Percentiles rank a stretch among this genome's conserved stretches.
Evolutionary conservation across 2,888 invertebrate genomes (phyloP).

Genomic region (Lithosia quadra): DNA sequence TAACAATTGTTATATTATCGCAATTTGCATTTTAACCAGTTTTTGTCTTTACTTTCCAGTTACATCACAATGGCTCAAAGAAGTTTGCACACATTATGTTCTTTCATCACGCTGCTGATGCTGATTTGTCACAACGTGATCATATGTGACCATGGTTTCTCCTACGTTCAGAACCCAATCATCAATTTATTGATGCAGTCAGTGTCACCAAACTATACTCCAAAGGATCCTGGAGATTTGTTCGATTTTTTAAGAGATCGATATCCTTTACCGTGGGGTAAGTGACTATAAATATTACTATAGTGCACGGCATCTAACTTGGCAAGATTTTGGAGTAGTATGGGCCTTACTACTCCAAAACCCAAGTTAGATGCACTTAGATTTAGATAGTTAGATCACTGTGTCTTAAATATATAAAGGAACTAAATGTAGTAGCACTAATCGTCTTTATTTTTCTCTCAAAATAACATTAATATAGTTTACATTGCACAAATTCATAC

Average conservation of each 20-base stretch:
- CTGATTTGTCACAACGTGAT: slow-evolving; percentile 30
- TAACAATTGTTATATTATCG: background rate
- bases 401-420: too few relatives aligned
- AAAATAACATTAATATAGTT: too few relatives aligned
- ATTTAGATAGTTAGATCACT: too few relatives aligned
- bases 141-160: slow-evolving; percentile 35
- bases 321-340: too few relatives aligned
- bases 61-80: background rate
- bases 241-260: slow-evolving; percentile 61
- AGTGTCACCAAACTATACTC: slow-evolving; percentile 50
- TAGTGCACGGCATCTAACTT: too few relatives aligned
- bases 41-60: slow-evolving; percentile 8
- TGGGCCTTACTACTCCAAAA: too few relatives aligned
- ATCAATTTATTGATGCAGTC: slow-evolving; percentile 52
- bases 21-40: background rate
- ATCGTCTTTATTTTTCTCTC: too few relatives aligned
- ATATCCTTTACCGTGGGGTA: slow-evolving; percentile 61
- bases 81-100: background rate
- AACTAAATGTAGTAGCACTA: too few relatives aligned
- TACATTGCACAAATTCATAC: too few relatives aligned
- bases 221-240: slow-evolving; percentile 47
- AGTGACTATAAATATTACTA: slow-evolving; percentile 29
- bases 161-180: slow-evolving; percentile 50
- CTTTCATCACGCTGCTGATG: background rate
- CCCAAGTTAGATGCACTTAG: too few relatives aligned